Conservation (phyloP, 2,888 invertebrate species). For the Dasypolia templi region DNA sequence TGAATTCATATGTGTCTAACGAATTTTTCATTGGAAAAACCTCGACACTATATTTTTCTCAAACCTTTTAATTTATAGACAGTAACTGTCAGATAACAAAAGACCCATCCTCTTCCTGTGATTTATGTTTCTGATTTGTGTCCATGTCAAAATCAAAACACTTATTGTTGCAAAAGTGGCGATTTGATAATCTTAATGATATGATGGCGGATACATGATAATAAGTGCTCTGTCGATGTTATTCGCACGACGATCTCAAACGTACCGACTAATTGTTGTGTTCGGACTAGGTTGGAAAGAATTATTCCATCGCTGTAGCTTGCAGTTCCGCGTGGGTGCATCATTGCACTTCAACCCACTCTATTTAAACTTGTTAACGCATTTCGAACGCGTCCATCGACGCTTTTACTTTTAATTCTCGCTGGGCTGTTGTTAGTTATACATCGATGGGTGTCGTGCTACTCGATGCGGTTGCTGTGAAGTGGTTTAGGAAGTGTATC, state of each 20-base stretch:
- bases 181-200: constrained; percentile 35
- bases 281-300: constrained; percentile 66
- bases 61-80: background rate
- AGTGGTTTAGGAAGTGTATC: constrained; percentile 59
- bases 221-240: constrained; percentile 20
- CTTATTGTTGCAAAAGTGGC: constrained; percentile 38
- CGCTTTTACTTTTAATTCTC: constrained; percentile 22
- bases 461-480: constrained; percentile 18
- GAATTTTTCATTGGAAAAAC: background rate
- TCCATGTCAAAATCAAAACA: constrained; percentile 33
- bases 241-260: constrained; percentile 21
- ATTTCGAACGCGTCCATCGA: constrained; percentile 44
- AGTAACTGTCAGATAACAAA: background rate
- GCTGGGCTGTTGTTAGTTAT: constrained; percentile 4
- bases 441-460: constrained; percentile 38
- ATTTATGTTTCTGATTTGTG: constrained; percentile 9
- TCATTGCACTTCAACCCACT: constrained; percentile 70
- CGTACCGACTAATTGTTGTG: constrained; percentile 64
- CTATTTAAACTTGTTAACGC: constrained; percentile 33
- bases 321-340: constrained; percentile 77
- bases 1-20: background rate
- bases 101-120: background rate
- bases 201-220: constrained; percentile 51
- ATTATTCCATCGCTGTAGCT: constrained; percentile 72
- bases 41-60: background rate